Evolutionary conservation across 2,888 invertebrate species (phyloP).

Genomic region (Sicus ferrugineus): DNA sequence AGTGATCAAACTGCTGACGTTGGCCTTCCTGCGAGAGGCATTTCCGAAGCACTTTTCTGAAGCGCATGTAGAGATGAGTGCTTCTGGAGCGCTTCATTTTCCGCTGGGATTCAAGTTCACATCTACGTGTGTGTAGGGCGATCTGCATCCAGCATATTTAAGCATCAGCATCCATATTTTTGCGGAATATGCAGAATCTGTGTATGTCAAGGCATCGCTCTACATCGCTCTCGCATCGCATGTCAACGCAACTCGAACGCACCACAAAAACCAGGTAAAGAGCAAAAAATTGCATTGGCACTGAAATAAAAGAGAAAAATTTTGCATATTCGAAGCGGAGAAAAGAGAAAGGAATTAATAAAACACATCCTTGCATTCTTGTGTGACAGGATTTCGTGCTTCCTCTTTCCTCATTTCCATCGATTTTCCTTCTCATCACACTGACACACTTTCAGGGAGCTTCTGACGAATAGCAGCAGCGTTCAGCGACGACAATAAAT

Average conservation of each 20-base stretch:
- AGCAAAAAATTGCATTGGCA: neutral
- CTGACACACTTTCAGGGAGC: constrained; percentile 5
- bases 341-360: neutral
- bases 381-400: neutral
- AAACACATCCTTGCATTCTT: neutral
- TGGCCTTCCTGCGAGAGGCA: neutral
- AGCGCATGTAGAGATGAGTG: no score
- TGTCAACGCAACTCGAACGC: neutral
- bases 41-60: no score
- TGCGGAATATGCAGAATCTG: neutral
- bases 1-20: no score
- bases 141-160: neutral
- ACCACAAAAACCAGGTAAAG: neutral
- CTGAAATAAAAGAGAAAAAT: neutral
- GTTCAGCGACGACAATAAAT: constrained; percentile 17
- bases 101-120: no score
- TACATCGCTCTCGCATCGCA: neutral
- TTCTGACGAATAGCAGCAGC: no score
- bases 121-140: neutral
- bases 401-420: neutral
- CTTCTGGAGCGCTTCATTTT: no score
- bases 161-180: constrained; percentile 2
- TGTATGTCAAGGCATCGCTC: neutral
- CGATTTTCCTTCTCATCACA: neutral
- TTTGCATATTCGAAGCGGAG: constrained; percentile 5